Evolutionary conservation across 2,888 invertebrate genomes (phyloP).

Genomic region (Zele albiditarsus): DNA sequence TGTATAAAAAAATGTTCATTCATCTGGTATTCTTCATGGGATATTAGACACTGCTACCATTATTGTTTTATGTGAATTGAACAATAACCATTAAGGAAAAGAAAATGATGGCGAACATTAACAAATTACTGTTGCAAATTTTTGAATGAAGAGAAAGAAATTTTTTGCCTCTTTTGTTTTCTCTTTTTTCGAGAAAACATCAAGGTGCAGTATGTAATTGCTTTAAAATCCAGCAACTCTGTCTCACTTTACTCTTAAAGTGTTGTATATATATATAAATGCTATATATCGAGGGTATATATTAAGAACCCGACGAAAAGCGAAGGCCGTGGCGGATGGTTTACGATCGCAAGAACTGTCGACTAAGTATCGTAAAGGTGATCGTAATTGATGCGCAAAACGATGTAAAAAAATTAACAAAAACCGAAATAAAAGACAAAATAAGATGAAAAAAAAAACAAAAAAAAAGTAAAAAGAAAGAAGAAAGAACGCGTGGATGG

Average conservation of each 20-base stretch:
- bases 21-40: neutral
- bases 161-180: neutral
- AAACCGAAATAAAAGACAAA: neutral
- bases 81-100: no score
- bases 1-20: neutral
- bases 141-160: neutral
- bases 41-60: neutral
- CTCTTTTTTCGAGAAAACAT: neutral
- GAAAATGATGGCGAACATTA: neutral
- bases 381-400: slow-evolving; percentile 66
- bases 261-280: slow-evolving; percentile 33
- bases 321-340: slow-evolving; percentile 47
- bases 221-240: slow-evolving; percentile 9
- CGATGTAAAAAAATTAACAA: slow-evolving; percentile 35
- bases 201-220: neutral
- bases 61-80: neutral
- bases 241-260: slow-evolving; percentile 1
- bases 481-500: slow-evolving; percentile 2
- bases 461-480: neutral
- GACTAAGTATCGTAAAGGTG: slow-evolving; percentile 65
- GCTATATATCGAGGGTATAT: neutral
- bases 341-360: slow-evolving; percentile 64
- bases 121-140: neutral
- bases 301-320: slow-evolving; percentile 30
- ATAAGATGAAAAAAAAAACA: neutral